phyloP scores from a whole-genome alignment of 2,797 vertebrate genomes.

The Gymnoscopelus microlampas region DNA sequence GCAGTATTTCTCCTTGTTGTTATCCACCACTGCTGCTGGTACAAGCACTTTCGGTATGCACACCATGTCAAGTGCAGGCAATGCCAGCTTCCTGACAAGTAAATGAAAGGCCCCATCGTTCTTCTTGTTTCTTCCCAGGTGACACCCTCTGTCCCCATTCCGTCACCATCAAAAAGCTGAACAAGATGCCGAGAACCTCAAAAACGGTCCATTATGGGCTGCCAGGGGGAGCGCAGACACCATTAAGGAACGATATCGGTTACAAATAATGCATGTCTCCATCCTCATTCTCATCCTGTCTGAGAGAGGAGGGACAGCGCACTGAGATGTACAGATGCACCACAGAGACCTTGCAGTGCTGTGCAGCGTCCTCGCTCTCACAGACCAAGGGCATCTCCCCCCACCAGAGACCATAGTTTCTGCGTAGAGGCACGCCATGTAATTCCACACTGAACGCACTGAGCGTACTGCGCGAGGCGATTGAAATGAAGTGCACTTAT shows the following conservation, averaged over 20 bases:
- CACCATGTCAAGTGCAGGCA: conserved; percentile 71
- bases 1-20: conserved; percentile 58
- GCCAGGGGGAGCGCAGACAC: conserved; percentile 75
- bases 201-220: conserved; percentile 83
- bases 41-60: conserved; percentile 63
- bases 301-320: conserved; percentile 56
- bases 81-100: conserved; percentile 75
- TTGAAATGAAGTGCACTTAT: conserved; percentile 16
- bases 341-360: conserved; percentile 51
- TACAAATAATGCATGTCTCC: conserved; percentile 85
- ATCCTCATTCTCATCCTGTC: conserved; percentile 73
- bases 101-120: conserved; percentile 81
- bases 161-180: conserved; percentile 80
- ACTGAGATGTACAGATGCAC: conserved; percentile 58
- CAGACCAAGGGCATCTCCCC: conserved; percentile 62
- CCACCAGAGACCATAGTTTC: conserved; percentile 38
- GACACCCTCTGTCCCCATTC: conserved; percentile 83
- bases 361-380: conserved; percentile 48
- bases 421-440: conserved; percentile 14
- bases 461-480: conserved; percentile 32
- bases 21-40: conserved; percentile 54
- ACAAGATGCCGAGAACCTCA: conserved; percentile 77
- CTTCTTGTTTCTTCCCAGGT: conserved; percentile 80
- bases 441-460: conserved; percentile 38
- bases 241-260: conserved; percentile 82